These are phyloP conservation scores for Bombus pyrosoma DNA, from an alignment of 1,140 invertebrate genomes.

Conservation along the genomic window DNA sequence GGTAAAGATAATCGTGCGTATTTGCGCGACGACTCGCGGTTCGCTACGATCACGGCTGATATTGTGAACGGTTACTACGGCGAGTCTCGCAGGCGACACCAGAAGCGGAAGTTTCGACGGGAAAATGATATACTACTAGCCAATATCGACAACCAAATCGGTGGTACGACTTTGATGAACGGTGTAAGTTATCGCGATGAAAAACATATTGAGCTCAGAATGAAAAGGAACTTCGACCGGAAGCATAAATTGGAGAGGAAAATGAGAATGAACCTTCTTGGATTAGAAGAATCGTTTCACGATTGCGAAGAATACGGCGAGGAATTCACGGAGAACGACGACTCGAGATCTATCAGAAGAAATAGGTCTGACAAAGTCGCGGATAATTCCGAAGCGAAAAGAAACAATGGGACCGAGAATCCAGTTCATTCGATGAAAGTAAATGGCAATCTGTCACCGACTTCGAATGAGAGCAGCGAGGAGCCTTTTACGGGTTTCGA, in stretches of 20 bases:
- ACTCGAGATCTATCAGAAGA: neutral
- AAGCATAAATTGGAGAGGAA: neutral
- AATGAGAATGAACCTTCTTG: neutral
- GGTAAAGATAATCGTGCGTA: neutral
- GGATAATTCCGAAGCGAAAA: neutral
- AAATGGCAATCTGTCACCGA: neutral
- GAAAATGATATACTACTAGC: neutral
- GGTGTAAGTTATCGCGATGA: neutral
- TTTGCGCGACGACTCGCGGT: neutral
- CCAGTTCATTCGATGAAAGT: neutral
- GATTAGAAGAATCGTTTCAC: neutral
- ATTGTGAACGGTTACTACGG: neutral
- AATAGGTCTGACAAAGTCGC: constrained; percentile 16
- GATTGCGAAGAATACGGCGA: constrained; percentile 24
- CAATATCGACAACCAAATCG: neutral
- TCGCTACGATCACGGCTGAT: neutral
- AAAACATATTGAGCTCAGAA: neutral
- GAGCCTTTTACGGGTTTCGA: constrained; percentile 74
- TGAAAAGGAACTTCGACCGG: constrained; percentile 27
- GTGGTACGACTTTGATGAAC: neutral
- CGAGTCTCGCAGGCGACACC: constrained; percentile 1
- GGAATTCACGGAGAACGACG: neutral
- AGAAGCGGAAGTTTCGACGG: neutral
- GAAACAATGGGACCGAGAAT: constrained; percentile 1
- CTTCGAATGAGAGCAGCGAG: constrained; percentile 43